Conservation (phyloP, 2,113 vertebrate genomes). For the Zingel zingel region DNA sequence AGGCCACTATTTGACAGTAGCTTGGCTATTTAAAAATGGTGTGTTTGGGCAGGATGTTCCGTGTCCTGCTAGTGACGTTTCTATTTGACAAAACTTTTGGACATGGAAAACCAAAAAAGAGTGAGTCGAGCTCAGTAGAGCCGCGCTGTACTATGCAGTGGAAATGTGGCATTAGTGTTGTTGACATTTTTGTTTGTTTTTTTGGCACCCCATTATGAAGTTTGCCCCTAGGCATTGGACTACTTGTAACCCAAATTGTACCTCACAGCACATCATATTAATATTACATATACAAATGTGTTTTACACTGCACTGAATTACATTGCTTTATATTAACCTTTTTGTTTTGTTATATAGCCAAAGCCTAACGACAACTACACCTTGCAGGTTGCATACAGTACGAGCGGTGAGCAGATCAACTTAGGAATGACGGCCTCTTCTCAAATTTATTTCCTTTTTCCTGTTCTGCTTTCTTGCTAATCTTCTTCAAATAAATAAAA, state of each 20-base stretch:
- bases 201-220: constrained; percentile 59
- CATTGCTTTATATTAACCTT: not conserved
- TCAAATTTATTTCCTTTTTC: not conserved
- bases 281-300: not conserved
- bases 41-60: too few species aligned
- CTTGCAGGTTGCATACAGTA: not conserved
- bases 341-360: not conserved
- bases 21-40: too few species aligned
- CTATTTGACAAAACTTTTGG: too few species aligned
- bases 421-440: not conserved
- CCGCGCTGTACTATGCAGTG: too few species aligned
- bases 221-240: not conserved
- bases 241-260: not conserved
- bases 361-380: not conserved
- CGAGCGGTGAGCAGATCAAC: not conserved
- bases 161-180: constrained; percentile 5
- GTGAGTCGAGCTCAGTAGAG: too few species aligned
- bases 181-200: constrained; percentile 28
- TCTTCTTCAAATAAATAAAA: not conserved
- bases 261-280: not conserved
- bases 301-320: not conserved
- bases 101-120: too few species aligned
- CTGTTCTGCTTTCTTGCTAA: not conserved
- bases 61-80: too few species aligned
- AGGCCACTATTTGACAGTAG: too few species aligned